Base-by-base conservation (phyloP, 1,140 invertebrate species). In the Drosophila pandora region DNA sequence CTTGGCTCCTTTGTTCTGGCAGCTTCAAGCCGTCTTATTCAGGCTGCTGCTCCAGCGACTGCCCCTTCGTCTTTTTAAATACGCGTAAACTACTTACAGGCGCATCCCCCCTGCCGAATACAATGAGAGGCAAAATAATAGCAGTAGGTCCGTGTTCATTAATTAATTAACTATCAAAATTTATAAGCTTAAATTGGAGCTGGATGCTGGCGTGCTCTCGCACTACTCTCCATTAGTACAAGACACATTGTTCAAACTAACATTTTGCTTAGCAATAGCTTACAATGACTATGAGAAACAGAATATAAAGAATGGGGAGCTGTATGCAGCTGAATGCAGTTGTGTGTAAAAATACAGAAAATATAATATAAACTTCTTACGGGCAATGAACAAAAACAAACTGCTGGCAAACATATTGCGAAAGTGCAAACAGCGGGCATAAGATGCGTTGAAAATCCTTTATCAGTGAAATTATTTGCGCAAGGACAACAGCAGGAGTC, bases 381-480 rank as follows among this genome's bases (percentile, higher is more conserved):
- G 49, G 65, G 50, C 41, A 56, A 39, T 47, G 70, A 71, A 57
- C 57, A 64, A 55, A 70, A 59, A 53, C 50, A 76, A 49, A 68
- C 45, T 60, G 78, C 50, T 55, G 54, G 59, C 79, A 84, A 87
- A 88, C 82, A 88, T 87, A 87, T 87, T 87, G 82, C 83, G 57
- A 79, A 55, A 88, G 82, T 73, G 79, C 82, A 88, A 87, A 87
- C 82, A 88, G 82, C 67, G 79, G 65, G 61, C 82, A 82, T 72
- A 82, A 87, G 82, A 87, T 82, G 82, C 83, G 82, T 88, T 87
- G 79, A 87, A 87, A 87, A 88, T 87, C 82, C 80, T 87, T 87
- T 87, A 87, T 87, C 79, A 82, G 83, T 72, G 79, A 88, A 87
- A 88, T 87, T 88, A 87, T 88, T 85, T 87, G 82, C 83, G 43